Evolutionary conservation across 2,113 vertebrate genomes (phyloP), one percentile per base, ranked within the genome.

Genomic region (Phocoena phocoena): DNA sequence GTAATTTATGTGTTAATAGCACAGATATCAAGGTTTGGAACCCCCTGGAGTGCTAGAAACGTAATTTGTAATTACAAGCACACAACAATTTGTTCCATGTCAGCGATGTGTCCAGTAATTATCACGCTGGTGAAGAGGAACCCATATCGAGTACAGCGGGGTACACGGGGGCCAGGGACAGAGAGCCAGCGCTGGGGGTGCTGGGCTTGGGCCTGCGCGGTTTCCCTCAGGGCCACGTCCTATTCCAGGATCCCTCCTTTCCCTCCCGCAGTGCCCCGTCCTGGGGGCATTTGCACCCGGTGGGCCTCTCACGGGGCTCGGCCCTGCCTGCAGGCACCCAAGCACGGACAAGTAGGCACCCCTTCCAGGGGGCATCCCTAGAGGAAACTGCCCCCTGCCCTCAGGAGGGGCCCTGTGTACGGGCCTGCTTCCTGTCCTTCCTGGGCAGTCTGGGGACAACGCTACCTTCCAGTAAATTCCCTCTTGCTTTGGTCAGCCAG

Each of bases 1-100:
- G 71, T 94, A 96, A 98, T 95, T 98, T 97, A 96, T 82, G 67
- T 97, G 92, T 97, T 98, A 98, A 96, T 88, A 97, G 94, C 92
- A 50, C 97, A 97, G 90, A 97, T 92, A 94, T 60, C 92, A 97
- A 97, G 98, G 96, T 97, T 97, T 96, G 97, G 97, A 98, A 98
- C 88, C 50, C 97, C 97, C 97, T 31, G 90, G 96, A 97, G 98
- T 95, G 97, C 93, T 95, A 94, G 96, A 97, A 97, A 97, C 89
- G 83, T 38, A 84, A 91, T 97, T 98, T 96, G 93, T 98, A 98
- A 97, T 98, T 98, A 98, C 23, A 67, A 97, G 92, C 96, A 94
- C 73, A 87, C 65, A 97, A 96, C 74, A 94, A 97, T 97, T 98
- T 98, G 96, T 98, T 88, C 70, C 92, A 36, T 84, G 82, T 93